Base-by-base conservation (phyloP, 2,888 invertebrate species). In the Laothoe populi region DNA sequence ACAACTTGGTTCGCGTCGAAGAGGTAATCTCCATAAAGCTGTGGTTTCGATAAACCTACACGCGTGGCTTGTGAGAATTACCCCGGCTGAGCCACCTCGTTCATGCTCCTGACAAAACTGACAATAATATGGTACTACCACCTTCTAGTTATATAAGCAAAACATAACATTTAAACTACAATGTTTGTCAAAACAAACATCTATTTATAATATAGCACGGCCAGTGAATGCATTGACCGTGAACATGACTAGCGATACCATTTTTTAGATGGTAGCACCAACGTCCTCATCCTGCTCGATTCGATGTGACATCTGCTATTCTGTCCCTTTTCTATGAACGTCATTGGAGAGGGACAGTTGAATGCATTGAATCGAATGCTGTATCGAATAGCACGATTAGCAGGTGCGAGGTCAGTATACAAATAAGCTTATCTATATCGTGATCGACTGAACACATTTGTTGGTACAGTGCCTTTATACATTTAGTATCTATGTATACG, bases 181-280 rank as follows among this genome's bases (percentile, higher is more conserved):
- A 53, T 53, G 19, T 53, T 45, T 45, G 35, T 23, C 19, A 23
- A 57, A 46, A 45, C 21, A 57, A 46, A 45, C 21, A 61, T 31
- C 53, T 19, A 57, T 53, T 57, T 62, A 74, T 74, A 73, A 69
- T 66, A 69, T 77, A 83, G 70, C 72, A 80, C 80, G 83, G 84
- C 81, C 83, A 84, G 86, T 75, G 83, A 86, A 83, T 86, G 87
- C 79, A 65, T 61, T 69, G 78, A 64, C 87, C 87, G 85, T 87
- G 86, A 86, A 82, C 86, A 79, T 87, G 86, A 84, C 79, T 81
- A 73, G 61, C 71, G 65, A 63, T 73, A 60, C 40, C n/a, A 48
- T 74, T 80, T 79, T 80, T 75, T 66, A 59, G 65, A 57, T 59
- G 64, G 61, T 49, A 64, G 16, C 11, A 49, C 24, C 40, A 48